Evolutionary conservation across 2,113 vertebrate genomes (phyloP), one percentile per base, ranked within the genome.

Genomic region (Ptilorrhoa leucosticta): DNA sequence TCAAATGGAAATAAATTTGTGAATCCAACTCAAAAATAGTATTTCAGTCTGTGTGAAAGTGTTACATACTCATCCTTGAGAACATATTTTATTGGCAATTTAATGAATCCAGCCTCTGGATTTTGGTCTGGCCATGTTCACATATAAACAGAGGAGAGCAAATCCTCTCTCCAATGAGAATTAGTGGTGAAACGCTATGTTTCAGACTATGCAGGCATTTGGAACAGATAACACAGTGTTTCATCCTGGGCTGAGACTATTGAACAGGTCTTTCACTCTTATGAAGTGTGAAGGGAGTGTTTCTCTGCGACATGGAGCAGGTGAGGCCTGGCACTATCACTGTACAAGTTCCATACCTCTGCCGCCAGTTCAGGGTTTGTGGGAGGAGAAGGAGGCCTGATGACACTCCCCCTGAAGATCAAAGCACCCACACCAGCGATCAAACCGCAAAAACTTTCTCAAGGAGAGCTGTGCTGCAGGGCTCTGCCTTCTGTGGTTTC

Each of bases 401-500:
- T 26, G 53, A 35, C 17, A 26, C 20, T 48, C 13, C 15, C 37
- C 16, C 7, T 31, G n/a, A 69, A 87, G 45, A 91, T 68, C 72
- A 82, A 75, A 94, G 56, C n/a, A 57, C 33, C 27, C 44, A 63
- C 26, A 75, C 17, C 64, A 82, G 17, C 48, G 87, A 58, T 7
- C 12, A 73, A 89, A 64, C 77, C 64, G 68, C 24, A 1, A 30
- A 71, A 87, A 51, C 22, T 76, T 93, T 93, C 65, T 78, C 56
- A 87, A 47, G 45, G 35, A 71, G 35, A 82, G 35, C 28, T 75
- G 48, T 78, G 40, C 65, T 68, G 61, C 39, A 68, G 61, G 69
- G 12, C 11, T 92, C n/a, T 92, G 60, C 37, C 37, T 87, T 47
- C 61, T 68, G 73, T 89, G 56, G 81, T 64, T 94, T 89, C 61